Percentiles rank a stretch among this genome's conserved stretches.
Evolutionary conservation across 2,888 invertebrate genomes (phyloP).

Genomic region (Drosophila infuscata): DNA sequence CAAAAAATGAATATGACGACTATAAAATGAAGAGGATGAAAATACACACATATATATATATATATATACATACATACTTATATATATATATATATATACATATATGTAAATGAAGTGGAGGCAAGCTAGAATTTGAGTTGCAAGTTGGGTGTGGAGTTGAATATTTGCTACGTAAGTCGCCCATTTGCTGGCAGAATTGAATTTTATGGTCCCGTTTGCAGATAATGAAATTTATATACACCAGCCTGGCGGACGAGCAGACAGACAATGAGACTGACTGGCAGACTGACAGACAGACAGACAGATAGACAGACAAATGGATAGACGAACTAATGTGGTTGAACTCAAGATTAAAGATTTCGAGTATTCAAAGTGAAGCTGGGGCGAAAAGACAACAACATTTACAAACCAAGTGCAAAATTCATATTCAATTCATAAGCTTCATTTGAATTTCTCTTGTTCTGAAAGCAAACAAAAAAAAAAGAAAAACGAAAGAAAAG

Average conservation of each 20-base stretch:
- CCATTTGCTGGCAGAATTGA: slow-evolving; percentile 57
- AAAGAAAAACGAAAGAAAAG: background rate
- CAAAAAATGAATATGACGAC: slow-evolving; percentile 12
- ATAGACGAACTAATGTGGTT: slow-evolving; percentile 8
- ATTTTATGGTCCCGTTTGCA: slow-evolving; percentile 75
- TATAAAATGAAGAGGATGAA: slow-evolving; percentile 1
- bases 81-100: background rate
- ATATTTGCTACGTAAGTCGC: slow-evolving; percentile 14
- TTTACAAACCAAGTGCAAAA: background rate
- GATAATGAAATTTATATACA: slow-evolving; percentile 75
- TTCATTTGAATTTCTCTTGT: background rate
- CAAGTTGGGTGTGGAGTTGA: slow-evolving; percentile 3
- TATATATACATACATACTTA: background rate
- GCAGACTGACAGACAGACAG: slow-evolving; percentile 3
- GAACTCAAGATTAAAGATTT: background rate
- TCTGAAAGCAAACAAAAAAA: background rate
- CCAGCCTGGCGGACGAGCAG: slow-evolving; percentile 4
- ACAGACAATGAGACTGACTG: slow-evolving; percentile 26
- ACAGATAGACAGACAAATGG: background rate
- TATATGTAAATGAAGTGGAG: background rate
- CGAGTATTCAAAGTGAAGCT: background rate
- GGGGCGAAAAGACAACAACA: background rate
- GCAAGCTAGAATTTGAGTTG: background rate
- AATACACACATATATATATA: background rate
- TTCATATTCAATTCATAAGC: background rate